These are phyloP conservation scores for Cephalopachus bancanus DNA, from an alignment of 2,797 vertebrate species.

Conservation along the genomic window DNA sequence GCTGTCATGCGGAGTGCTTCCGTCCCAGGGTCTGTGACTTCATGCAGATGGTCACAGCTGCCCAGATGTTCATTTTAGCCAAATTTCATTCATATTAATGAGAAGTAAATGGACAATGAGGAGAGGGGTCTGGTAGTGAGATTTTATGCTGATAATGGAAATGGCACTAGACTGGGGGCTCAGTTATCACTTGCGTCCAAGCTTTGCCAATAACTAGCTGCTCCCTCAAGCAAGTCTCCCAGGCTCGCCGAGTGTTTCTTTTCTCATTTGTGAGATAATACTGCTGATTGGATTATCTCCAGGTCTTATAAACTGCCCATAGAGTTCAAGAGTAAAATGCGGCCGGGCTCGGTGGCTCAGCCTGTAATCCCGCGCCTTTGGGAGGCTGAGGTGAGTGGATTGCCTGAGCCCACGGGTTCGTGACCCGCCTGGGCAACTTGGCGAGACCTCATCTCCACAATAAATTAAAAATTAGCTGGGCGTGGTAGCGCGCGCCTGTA, in stretches of 20 bases:
- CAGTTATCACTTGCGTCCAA: not conserved
- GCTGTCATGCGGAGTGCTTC: not conserved
- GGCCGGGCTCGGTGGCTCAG: too few species aligned
- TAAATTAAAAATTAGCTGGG: too few species aligned
- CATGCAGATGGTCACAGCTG: not conserved
- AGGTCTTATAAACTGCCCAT: not conserved
- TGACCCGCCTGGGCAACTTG: too few species aligned
- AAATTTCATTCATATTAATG: constrained; percentile 13
- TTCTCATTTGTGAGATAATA: constrained; percentile 43
- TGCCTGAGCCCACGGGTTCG: too few species aligned
- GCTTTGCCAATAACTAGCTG: not conserved
- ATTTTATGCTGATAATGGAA: not conserved
- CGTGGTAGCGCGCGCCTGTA: too few species aligned
- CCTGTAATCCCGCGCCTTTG: too few species aligned
- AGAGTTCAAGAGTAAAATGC: constrained; percentile 24
- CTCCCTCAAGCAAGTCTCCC: not conserved
- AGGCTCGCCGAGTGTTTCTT: not conserved
- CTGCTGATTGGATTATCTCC: constrained; percentile 30
- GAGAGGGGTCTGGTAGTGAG: not conserved
- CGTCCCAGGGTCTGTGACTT: not conserved
- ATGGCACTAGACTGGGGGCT: not conserved
- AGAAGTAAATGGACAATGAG: not conserved
- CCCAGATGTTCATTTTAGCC: not conserved
- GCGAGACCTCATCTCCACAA: too few species aligned
- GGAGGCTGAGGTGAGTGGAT: too few species aligned